Evolutionary conservation across 2,797 vertebrate genomes (phyloP).

Genomic region (Mus caroli): DNA sequence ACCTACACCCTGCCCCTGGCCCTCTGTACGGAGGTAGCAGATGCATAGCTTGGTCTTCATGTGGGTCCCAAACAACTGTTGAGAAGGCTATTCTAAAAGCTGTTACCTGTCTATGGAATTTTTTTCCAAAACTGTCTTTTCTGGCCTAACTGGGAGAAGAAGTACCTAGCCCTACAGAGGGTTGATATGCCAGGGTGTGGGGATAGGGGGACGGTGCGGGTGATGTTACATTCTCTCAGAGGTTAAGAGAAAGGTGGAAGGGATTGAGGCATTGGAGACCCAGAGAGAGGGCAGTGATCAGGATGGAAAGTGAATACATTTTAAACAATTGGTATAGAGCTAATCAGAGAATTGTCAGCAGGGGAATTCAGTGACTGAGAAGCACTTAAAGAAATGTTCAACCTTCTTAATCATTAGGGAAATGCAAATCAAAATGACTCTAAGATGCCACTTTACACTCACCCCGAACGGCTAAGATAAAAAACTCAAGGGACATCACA

Average conservation of each 20-base stretch:
- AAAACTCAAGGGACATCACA: too few relatives aligned
- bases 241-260: neutral
- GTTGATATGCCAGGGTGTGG: neutral
- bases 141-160: neutral
- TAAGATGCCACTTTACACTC: too few relatives aligned
- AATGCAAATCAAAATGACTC: too few relatives aligned
- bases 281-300: neutral
- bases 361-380: neutral
- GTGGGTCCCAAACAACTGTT: too few relatives aligned
- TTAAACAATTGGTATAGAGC: neutral
- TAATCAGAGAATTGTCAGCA: neutral
- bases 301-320: neutral
- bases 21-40: too few relatives aligned
- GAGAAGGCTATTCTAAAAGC: too few relatives aligned
- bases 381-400: neutral
- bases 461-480: too few relatives aligned
- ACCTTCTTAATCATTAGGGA: neutral
- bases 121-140: neutral
- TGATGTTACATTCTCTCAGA: neutral
- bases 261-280: neutral
- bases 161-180: neutral
- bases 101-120: neutral
- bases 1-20: too few relatives aligned
- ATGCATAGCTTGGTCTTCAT: too few relatives aligned
- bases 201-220: fast-evolving